Percentiles rank a stretch among this genome's conserved stretches.
These are phyloP conservation scores for Prionace glauca DNA, from an alignment of 2,797 vertebrate species.

Conservation along the genomic window DNA sequence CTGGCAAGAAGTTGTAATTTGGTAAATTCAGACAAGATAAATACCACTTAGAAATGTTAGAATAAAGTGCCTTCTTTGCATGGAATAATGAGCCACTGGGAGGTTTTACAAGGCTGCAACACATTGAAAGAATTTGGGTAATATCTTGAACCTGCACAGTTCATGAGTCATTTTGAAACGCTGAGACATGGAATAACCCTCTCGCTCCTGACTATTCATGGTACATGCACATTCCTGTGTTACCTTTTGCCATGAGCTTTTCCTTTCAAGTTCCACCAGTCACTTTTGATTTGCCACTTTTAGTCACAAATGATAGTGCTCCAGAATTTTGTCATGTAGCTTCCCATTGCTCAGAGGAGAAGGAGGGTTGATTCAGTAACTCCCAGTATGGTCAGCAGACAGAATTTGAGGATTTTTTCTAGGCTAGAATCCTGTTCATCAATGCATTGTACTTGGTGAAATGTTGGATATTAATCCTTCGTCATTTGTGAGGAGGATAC, in stretches of 20 bases:
- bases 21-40: neutral
- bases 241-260: neutral
- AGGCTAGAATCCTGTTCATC: neutral
- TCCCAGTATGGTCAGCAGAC: neutral
- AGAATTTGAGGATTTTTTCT: neutral
- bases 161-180: neutral
- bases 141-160: neutral
- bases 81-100: conserved; percentile 1
- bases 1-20: neutral
- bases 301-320: neutral
- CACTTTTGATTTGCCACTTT: neutral
- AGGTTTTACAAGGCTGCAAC: neutral
- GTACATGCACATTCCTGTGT: neutral
- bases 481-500: neutral
- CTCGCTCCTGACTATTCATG: neutral
- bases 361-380: neutral
- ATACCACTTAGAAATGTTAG: neutral
- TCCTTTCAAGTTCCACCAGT: neutral
- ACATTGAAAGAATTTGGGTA: neutral
- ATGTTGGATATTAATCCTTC: neutral
- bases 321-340: neutral
- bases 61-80: neutral
- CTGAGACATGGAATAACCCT: neutral
- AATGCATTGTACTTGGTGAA: neutral
- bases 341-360: neutral